Conservation (phyloP, 2,888 invertebrate species). For the Papilio protenor region DNA sequence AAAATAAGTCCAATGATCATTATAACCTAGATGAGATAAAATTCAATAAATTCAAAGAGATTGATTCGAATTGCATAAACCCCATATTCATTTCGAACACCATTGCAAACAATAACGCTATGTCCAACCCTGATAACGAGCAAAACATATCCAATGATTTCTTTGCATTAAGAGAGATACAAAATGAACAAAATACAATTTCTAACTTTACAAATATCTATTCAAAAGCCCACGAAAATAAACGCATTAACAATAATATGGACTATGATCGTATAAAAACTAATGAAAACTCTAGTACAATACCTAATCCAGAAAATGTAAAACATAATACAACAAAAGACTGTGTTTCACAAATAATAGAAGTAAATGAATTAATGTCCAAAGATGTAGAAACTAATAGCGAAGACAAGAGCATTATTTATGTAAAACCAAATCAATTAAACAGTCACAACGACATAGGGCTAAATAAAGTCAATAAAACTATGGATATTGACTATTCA, state of each 20-base stretch:
- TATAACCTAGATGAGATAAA: neutral
- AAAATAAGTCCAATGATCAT: neutral
- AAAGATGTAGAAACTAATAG: neutral
- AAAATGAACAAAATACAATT: neutral
- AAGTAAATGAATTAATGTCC: neutral
- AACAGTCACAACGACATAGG: neutral
- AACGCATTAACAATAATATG: neutral
- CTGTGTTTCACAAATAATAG: neutral
- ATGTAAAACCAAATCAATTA: neutral
- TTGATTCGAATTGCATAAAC: neutral
- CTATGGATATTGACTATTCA: neutral
- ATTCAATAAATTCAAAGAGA: neutral
- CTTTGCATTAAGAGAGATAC: neutral
- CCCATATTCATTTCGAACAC: neutral
- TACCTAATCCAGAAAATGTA: neutral
- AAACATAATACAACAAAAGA: neutral
- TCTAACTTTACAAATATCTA: neutral
- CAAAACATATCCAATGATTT: conserved; percentile 11
- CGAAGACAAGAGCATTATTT: neutral
- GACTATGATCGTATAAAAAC: neutral
- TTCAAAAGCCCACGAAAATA: neutral
- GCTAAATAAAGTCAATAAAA: neutral
- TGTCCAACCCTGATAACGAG: conserved; percentile 12
- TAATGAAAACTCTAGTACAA: neutral
- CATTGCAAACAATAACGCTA: conserved; percentile 14